Percentiles rank a stretch among this genome's conserved stretches.
These are phyloP conservation scores for Melipona quadrifasciata DNA, from an alignment of 1,140 invertebrate genomes.

Conservation along the genomic window DNA sequence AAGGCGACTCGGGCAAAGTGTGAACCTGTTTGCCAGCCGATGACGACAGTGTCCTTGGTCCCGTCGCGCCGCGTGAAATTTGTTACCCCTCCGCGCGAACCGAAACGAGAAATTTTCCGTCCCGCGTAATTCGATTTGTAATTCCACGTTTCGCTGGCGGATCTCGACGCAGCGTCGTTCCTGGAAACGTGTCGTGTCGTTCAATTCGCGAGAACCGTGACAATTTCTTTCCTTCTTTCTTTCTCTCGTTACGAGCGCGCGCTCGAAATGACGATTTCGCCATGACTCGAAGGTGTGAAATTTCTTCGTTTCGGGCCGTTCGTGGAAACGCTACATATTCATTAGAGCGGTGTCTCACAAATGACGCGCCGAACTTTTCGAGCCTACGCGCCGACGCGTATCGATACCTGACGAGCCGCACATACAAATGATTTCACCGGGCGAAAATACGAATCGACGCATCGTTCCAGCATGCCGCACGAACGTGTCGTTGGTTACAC, in stretches of 20 bases:
- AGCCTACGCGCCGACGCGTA: constrained; percentile 14
- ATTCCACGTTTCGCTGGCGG: not conserved
- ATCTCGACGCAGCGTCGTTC: not conserved
- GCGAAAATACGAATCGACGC: constrained; percentile 29
- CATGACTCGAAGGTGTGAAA: not conserved
- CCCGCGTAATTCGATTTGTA: not conserved
- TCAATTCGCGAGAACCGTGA: constrained; percentile 2
- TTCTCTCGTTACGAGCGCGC: not conserved
- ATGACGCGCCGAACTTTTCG: constrained; percentile 17
- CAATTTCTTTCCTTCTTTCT: not conserved
- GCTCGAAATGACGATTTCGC: not conserved
- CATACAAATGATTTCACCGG: constrained; percentile 33
- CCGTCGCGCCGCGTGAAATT: not conserved
- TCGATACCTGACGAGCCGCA: not conserved
- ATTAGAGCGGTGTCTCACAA: constrained; percentile 8
- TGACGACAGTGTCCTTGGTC: constrained; percentile 28
- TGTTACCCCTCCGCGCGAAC: not conserved
- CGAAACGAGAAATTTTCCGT: not conserved
- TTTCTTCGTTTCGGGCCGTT: constrained; percentile 8
- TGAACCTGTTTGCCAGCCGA: constrained; percentile 53
- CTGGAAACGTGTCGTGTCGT: not conserved
- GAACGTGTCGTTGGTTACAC: constrained; percentile 1
- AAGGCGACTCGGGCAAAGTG: constrained; percentile 38
- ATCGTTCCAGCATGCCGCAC: not conserved
- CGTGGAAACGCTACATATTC: constrained; percentile 56